A percentile compares a stretch with the other conserved stretches of the same genome.
These are phyloP conservation scores for Heteromyza rotundicornis DNA, from an alignment of 2,888 invertebrate genomes.

Conservation along the genomic window DNA sequence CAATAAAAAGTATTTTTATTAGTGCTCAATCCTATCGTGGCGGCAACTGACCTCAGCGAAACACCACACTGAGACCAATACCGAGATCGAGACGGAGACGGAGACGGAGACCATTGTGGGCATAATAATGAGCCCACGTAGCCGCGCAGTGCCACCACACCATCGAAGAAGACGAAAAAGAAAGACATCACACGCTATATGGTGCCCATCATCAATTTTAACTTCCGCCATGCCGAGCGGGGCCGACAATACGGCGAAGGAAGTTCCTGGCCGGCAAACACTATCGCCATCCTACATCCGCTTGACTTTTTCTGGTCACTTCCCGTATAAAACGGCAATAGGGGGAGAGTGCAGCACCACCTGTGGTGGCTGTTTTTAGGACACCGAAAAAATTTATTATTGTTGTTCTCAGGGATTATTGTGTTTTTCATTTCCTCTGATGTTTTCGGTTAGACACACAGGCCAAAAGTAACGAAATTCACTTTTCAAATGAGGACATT, in stretches of 20 bases:
- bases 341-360: background rate
- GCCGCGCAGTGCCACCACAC: background rate
- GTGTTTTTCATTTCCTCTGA: background rate
- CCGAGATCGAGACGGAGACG: too few species aligned
- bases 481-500: background rate
- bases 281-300: too few species aligned
- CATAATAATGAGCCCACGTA: conserved; percentile 7
- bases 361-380: background rate
- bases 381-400: background rate
- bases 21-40: conserved; percentile 32
- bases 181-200: background rate
- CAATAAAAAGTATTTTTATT: conserved; percentile 58
- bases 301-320: background rate
- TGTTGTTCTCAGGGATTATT: background rate
- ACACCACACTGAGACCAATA: too few species aligned
- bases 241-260: too few species aligned
- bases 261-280: too few species aligned
- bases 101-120: background rate
- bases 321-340: background rate
- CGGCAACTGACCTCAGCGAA: background rate
- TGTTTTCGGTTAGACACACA: background rate
- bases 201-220: conserved; percentile 3
- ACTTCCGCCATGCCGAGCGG: background rate
- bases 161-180: too few species aligned
- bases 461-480: background rate